Percentiles rank a stretch among this genome's conserved stretches.
phyloP scores from a whole-genome alignment of 1,140 invertebrate genomes.

The Drosophila ercepeae region DNA sequence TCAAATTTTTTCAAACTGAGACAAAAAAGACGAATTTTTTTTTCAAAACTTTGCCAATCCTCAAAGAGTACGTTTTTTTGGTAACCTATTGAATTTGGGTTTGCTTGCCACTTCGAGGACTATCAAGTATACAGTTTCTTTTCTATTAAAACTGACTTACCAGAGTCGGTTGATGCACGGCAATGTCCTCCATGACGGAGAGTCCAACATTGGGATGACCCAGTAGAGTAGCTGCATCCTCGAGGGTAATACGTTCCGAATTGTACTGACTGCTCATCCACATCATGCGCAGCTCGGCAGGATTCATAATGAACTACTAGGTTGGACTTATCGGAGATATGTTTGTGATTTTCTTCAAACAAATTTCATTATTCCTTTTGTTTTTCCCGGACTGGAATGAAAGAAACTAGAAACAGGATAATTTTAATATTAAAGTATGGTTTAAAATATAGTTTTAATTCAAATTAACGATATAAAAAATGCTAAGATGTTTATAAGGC shows the following conservation, averaged over 20 bases:
- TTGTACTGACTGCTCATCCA: constrained; percentile 88
- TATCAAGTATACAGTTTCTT: constrained; percentile 21
- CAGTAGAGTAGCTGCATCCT: constrained; percentile 71
- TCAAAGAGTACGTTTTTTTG: constrained; percentile 26
- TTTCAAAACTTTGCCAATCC: constrained; percentile 40
- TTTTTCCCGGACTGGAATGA: background rate
- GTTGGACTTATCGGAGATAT: constrained; percentile 2
- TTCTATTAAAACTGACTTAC: constrained; percentile 43
- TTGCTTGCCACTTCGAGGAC: constrained; percentile 52
- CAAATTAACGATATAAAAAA: too few relatives aligned
- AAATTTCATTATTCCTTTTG: background rate
- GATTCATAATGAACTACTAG: constrained; percentile 72
- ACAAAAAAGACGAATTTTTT: constrained; percentile 49
- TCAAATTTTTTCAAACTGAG: constrained; percentile 66
- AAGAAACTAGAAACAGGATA: background rate
- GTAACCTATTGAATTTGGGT: constrained; percentile 59
- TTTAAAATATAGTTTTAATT: too few relatives aligned
- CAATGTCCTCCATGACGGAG: constrained; percentile 81
- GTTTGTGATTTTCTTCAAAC: background rate
- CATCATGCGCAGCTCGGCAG: constrained; percentile 88
- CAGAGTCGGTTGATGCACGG: constrained; percentile 67
- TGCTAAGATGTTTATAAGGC: too few relatives aligned
- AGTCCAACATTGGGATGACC: constrained; percentile 74
- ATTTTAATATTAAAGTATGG: too few relatives aligned
- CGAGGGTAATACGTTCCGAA: constrained; percentile 75